These are phyloP conservation scores for Fistularia commersonii DNA, from an alignment of 2,797 vertebrate species.

Conservation along the genomic window DNA sequence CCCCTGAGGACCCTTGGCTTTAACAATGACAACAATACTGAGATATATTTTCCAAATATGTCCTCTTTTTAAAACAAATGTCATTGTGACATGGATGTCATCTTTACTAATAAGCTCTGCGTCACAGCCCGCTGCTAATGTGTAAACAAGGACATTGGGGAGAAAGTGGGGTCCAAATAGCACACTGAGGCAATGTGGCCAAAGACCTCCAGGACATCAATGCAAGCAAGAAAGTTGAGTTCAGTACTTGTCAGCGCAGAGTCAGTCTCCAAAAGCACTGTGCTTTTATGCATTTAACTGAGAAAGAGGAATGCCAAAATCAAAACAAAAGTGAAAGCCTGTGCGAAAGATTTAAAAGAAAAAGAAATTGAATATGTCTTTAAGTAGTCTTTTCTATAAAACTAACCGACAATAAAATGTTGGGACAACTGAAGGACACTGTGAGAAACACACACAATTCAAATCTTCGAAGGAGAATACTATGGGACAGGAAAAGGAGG, in stretches of 20 bases:
- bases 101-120: slow-evolving; percentile 46
- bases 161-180: slow-evolving; percentile 12
- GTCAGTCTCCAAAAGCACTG: slow-evolving; percentile 6
- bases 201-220: slow-evolving; percentile 15
- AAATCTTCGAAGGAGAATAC: slow-evolving; percentile 55
- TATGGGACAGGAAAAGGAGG: slow-evolving; percentile 48
- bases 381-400: slow-evolving; percentile 4
- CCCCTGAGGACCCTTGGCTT: slow-evolving; percentile 47
- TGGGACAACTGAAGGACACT: slow-evolving; percentile 58
- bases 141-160: slow-evolving; percentile 52
- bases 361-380: neutral
- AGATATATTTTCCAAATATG: slow-evolving; percentile 8
- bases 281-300: slow-evolving; percentile 15
- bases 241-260: slow-evolving; percentile 15
- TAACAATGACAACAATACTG: slow-evolving; percentile 33
- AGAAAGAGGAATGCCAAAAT: slow-evolving; percentile 24
- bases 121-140: slow-evolving; percentile 46
- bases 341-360: neutral
- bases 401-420: slow-evolving; percentile 18
- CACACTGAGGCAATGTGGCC: slow-evolving; percentile 10
- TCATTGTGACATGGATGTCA: slow-evolving; percentile 37
- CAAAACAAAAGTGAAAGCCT: slow-evolving; percentile 31
- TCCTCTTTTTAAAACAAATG: slow-evolving; percentile 18
- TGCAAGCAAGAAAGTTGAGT: slow-evolving; percentile 10
- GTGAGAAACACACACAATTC: slow-evolving; percentile 34